Evolutionary conservation across 2,113 vertebrate genomes (phyloP), one percentile per base, ranked within the genome.

Genomic region (Alaudala cheleensis): DNA sequence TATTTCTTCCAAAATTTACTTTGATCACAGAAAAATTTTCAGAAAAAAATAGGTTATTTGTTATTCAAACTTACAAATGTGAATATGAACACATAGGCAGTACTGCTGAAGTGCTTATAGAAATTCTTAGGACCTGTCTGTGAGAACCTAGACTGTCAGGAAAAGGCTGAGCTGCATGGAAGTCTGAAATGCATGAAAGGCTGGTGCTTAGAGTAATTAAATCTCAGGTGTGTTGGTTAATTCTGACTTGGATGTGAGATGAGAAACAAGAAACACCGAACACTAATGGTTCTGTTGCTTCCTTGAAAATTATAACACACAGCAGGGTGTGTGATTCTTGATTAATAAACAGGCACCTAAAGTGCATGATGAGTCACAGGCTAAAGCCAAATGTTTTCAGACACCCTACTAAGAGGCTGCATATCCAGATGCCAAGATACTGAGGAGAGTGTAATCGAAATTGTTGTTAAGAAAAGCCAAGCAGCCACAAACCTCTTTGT

Each of bases 381-480:
- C 33, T 70, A 71, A 94, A 95, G 70, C 39, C 80, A 84, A 90
- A 76, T 88, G 40, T 82, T 96, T 94, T 74, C 82, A 81, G 79
- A 61, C 37, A 54, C 10, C 37, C 65, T 57, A 37, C 76, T 39
- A 80, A 33, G 56, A 3, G 4, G 23, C 37, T 92, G 7, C 73
- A 25, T 31, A 13, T 54, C 44, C 79, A 80, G 61, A 16, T 78
- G 65, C 44, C 53, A 66, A 54, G 64, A 47, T 57, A n/a, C 23
- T 42, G 65, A 62, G 39, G 15, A 83, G 28, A 50, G 5, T n/a
- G 20, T 44, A 53, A 60, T 15, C 12, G 2, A 88, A 86, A 67
- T 57, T 23, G 9, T 54, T 93, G 56, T 62, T 58, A 74, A 61
- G 39, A 67, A 61, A 93, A 83, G 45, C 12, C 81, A 67, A 53